phyloP scores from a whole-genome alignment of 2,113 vertebrate genomes.

The Strix uralensis region DNA sequence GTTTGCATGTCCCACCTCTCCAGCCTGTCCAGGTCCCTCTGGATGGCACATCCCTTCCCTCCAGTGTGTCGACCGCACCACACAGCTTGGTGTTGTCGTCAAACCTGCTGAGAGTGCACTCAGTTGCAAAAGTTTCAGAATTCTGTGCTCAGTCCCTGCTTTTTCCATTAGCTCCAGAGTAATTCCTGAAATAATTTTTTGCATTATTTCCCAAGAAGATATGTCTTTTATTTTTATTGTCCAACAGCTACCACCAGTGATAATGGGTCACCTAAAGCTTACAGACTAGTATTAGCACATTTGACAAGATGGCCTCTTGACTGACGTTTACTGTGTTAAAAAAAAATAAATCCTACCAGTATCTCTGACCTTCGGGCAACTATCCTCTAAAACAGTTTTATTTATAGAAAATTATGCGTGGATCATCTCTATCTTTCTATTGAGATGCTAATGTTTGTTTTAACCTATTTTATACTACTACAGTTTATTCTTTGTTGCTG shows the following conservation, averaged over 20 bases:
- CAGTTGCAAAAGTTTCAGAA: background rate
- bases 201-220: background rate
- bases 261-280: background rate
- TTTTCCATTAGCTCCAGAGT: background rate
- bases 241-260: background rate
- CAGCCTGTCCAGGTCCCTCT: too few relatives aligned
- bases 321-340: background rate
- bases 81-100: too few relatives aligned
- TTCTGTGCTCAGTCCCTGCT: background rate
- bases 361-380: background rate
- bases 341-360: background rate
- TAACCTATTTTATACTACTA: background rate
- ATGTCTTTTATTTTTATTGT: background rate
- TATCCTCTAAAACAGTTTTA: constrained; percentile 2
- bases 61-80: too few relatives aligned
- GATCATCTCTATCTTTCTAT: constrained; percentile 11
- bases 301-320: background rate
- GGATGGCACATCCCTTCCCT: too few relatives aligned
- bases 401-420: constrained; percentile 17
- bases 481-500: background rate
- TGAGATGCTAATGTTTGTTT: constrained; percentile 14
- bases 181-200: background rate
- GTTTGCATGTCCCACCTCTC: too few relatives aligned
- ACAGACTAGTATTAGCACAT: background rate
- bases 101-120: too few relatives aligned